Evolutionary conservation across 2,888 invertebrate species (phyloP).

Genomic region (Pyrgus malvae): DNA sequence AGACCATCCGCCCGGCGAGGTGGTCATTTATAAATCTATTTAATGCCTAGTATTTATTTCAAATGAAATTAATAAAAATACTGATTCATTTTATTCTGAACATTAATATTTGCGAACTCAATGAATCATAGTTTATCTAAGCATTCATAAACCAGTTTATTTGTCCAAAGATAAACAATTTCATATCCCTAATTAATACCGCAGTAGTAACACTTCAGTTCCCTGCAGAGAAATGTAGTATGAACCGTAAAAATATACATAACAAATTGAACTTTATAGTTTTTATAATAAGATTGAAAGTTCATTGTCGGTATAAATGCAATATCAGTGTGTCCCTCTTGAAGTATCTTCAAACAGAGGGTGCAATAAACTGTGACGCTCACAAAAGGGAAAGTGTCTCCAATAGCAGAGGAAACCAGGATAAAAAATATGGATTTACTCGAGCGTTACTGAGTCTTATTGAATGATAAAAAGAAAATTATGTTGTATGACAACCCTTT

Average conservation of each 20-base stretch:
- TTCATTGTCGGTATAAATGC: neutral
- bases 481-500: too few species aligned
- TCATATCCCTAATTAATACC: conserved; percentile 18
- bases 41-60: too few species aligned
- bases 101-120: neutral
- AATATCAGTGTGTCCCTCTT: conserved; percentile 11
- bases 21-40: too few species aligned
- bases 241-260: neutral
- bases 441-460: neutral
- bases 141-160: conserved; percentile 1
- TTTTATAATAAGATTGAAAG: neutral
- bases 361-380: conserved; percentile 63
- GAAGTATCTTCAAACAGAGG: conserved; percentile 11
- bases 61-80: too few species aligned
- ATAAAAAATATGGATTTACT: neutral
- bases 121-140: neutral
- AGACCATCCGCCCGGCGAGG: too few species aligned
- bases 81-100: neutral
- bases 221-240: neutral
- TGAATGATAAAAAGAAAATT: neutral
- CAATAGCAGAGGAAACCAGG: neutral
- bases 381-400: conserved; percentile 71
- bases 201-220: conserved; percentile 1
- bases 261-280: neutral
- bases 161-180: conserved; percentile 14